These are phyloP conservation scores for Drosophila stalkeri DNA, from an alignment of 2,888 invertebrate genomes.

Conservation along the genomic window DNA sequence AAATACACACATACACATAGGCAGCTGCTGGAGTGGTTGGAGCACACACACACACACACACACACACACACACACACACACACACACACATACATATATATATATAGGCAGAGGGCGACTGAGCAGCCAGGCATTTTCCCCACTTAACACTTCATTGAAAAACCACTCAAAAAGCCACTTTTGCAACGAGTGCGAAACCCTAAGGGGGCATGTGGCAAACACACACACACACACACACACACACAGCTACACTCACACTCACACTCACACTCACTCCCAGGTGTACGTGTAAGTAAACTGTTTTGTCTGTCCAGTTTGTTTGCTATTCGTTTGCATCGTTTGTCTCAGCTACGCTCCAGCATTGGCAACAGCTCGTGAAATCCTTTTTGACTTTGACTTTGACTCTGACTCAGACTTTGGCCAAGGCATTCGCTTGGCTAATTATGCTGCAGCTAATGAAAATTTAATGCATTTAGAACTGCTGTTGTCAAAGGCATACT, in stretches of 20 bases:
- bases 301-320: slow-evolving; percentile 49
- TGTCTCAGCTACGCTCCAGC: slow-evolving; percentile 20
- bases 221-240: slow-evolving; percentile 22
- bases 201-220: slow-evolving; percentile 21
- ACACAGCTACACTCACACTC: slow-evolving; percentile 15
- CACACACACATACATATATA: too few species aligned
- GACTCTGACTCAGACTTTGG: slow-evolving; percentile 48
- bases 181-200: slow-evolving; percentile 55
- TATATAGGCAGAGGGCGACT: slow-evolving; percentile 32
- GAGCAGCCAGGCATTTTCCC: slow-evolving; percentile 62
- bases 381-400: slow-evolving; percentile 24
- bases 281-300: slow-evolving; percentile 54
- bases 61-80: slow-evolving; percentile 13
- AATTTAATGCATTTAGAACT: slow-evolving; percentile 41
- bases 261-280: slow-evolving; percentile 16
- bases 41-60: slow-evolving; percentile 18
- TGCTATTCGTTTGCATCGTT: slow-evolving; percentile 31
- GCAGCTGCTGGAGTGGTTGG: slow-evolving; percentile 56
- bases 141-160: slow-evolving; percentile 83
- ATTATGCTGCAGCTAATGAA: slow-evolving; percentile 54
- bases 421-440: slow-evolving; percentile 49
- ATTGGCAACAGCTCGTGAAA: slow-evolving; percentile 7
- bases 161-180: slow-evolving; percentile 81
- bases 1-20: slow-evolving; percentile 50
- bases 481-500: slow-evolving; percentile 46